phyloP scores from a whole-genome alignment of 2,797 vertebrate species.

The Hoplostethus mediterraneus region DNA sequence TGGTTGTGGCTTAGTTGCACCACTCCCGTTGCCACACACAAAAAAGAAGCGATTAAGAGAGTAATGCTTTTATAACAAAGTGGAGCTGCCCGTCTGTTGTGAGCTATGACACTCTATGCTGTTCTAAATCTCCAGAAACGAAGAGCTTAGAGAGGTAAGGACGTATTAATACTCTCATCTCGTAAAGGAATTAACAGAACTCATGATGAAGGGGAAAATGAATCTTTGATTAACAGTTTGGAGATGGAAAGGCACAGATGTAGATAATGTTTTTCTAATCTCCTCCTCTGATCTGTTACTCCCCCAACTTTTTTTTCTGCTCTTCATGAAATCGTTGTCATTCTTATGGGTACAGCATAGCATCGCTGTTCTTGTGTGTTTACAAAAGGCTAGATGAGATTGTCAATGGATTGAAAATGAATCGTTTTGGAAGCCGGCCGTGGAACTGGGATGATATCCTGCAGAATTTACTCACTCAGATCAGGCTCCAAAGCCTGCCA shows the following conservation, averaged over 20 bases:
- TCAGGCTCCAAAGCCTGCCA: conserved; percentile 41
- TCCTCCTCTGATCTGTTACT: conserved; percentile 53
- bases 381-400: conserved; percentile 52
- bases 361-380: conserved; percentile 32
- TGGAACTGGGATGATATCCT: conserved; percentile 60
- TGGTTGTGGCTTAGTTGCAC: conserved; percentile 72
- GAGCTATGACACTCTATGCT: conserved; percentile 75
- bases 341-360: conserved; percentile 49
- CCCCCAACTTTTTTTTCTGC: conserved; percentile 4
- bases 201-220: conserved; percentile 70
- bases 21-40: conserved; percentile 68
- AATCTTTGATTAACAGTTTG: conserved; percentile 79
- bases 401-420: conserved; percentile 60
- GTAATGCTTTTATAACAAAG: conserved; percentile 84
- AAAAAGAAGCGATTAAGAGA: conserved; percentile 78
- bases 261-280: conserved; percentile 73
- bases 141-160: conserved; percentile 82
- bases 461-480: conserved; percentile 56
- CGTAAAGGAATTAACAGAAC: conserved; percentile 80
- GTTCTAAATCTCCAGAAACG: conserved; percentile 81
- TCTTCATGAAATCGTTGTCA: conserved; percentile 2
- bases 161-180: conserved; percentile 80
- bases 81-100: conserved; percentile 72
- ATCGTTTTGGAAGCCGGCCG: conserved; percentile 69
- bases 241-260: conserved; percentile 64